Base-by-base conservation (phyloP, 2,113 vertebrate species). In the Heteronetta atricapilla region DNA sequence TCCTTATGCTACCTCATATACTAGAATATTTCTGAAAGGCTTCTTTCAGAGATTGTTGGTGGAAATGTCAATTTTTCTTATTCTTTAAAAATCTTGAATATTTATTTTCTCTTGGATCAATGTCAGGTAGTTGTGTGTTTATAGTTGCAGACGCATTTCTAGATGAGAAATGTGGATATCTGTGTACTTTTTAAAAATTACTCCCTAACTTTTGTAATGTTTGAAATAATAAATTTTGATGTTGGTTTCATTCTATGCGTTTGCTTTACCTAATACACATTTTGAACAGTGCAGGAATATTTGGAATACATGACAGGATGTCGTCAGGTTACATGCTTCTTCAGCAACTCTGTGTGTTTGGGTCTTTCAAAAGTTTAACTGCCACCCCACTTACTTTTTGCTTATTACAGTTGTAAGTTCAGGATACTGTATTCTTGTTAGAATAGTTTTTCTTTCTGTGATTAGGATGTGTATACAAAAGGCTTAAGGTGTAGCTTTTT, bases 171-270 rank as follows among this genome's bases (percentile, higher is more conserved):
- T n/a, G 34, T 89, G 48, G 26, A 4, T 7, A 10, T 67, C 80
- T 89, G 53, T 23, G 52, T 25, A 62, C 7, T n/a, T 34, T 33
- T 33, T 59, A 44, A 52, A 48, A 86, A 67, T 40, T 50, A 23
- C 17, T 91, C 15, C 33, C 17, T 74, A 26, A 38, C 63, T 81
- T 90, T 82, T 93, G 44, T 89, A 60, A 69, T 53, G 38, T 72
- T 88, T 90, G 56, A 80, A 94, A 83, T 90, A 97, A 96, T 96
- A 92, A 95, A 38, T 23, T 53, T 95, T 69, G 3, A 14, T 88
- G 50, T 93, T 93, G 36, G 8, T 82, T 95, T 79, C 8, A 1
- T 74, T 85, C 48, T 9, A 38, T 31, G 77, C 76, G 38, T 84
- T 77, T 73, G 0, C 17, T 84, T 86, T 48, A 20, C 55, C 9